Percentiles rank a stretch among this genome's conserved stretches.
Evolutionary conservation across 2,797 vertebrate species (phyloP).

Genomic region (Orientallactaga sibirica): DNA sequence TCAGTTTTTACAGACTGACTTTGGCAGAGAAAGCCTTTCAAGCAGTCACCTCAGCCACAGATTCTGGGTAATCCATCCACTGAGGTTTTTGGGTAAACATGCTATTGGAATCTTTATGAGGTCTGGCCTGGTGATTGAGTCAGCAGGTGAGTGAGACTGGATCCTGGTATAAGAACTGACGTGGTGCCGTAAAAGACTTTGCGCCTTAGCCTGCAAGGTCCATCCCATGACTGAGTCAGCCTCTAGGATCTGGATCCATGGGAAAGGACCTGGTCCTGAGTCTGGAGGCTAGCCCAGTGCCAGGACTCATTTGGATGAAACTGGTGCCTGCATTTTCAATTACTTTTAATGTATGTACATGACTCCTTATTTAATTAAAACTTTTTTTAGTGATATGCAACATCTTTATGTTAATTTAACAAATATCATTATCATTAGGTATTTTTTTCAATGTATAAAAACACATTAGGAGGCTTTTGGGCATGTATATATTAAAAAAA

Average conservation of each 20-base stretch:
- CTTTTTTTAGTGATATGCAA: not conserved
- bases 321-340: not conserved
- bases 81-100: not conserved
- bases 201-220: not conserved
- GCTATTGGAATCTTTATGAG: not conserved
- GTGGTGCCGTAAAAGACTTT: not conserved
- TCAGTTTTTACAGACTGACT: not conserved
- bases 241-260: not conserved
- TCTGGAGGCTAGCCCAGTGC: not conserved
- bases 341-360: conserved; percentile 38
- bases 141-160: not conserved
- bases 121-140: not conserved
- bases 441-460: conserved; percentile 73
- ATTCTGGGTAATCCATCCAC: not conserved
- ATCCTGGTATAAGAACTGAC: not conserved
- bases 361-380: conserved; percentile 48
- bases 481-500: conserved; percentile 62
- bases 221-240: not conserved
- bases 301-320: not conserved
- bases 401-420: conserved; percentile 68
- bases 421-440: conserved; percentile 57
- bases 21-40: not conserved
- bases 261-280: not conserved
- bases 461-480: conserved; percentile 39
- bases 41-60: not conserved